These are phyloP conservation scores for Diarsia rubi DNA, from an alignment of 2,888 invertebrate genomes.

Conservation along the genomic window DNA sequence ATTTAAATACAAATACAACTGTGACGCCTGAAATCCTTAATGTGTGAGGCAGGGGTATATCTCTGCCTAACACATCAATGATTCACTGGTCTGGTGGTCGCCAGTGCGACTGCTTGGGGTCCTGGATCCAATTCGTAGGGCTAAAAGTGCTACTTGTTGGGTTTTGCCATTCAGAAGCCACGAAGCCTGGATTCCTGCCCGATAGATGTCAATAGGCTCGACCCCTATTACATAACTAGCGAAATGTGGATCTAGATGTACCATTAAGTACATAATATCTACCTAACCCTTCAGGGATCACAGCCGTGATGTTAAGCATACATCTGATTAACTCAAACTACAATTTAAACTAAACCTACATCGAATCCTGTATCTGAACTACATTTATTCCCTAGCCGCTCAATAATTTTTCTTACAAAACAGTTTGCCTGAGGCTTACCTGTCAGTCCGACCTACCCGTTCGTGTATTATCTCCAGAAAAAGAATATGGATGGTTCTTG, in stretches of 20 bases:
- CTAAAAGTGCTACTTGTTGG: no score
- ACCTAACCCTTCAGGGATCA: no score
- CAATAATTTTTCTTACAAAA: constrained; percentile 10
- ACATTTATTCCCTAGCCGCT: constrained; percentile 14
- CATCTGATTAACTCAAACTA: not conserved
- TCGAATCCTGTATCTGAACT: constrained; percentile 3
- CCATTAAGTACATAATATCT: no score
- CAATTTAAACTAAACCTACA: not conserved
- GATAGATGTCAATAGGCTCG: no score
- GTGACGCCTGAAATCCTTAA: not conserved
- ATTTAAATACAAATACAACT: not conserved
- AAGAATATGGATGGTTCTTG: constrained; percentile 14
- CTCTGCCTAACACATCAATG: not conserved
- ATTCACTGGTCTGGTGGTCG: not conserved
- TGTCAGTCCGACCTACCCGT: not conserved
- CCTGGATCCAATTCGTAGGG: no score
- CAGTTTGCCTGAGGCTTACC: not conserved
- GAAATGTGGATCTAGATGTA: no score
- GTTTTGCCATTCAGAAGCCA: no score
- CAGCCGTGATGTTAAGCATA: no score
- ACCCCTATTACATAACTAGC: no score
- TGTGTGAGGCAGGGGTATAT: no score
- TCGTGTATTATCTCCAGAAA: constrained; percentile 2
- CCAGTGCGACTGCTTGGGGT: no score
- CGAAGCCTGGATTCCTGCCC: no score